Base-by-base conservation (phyloP, 1,140 invertebrate genomes). In the Musca domestica region DNA sequence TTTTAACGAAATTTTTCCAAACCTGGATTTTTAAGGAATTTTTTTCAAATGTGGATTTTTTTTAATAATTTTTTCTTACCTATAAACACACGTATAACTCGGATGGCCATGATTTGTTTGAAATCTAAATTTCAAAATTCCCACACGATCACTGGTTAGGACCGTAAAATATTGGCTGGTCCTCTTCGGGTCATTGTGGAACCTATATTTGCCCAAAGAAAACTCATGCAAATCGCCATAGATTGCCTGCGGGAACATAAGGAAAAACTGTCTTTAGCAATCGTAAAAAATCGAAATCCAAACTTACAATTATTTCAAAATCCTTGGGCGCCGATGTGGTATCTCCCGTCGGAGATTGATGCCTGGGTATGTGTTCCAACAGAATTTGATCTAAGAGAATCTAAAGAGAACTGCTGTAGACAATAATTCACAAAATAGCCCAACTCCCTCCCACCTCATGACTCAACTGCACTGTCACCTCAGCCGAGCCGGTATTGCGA, bases 301-400 rank as follows among this genome's bases (percentile, higher is more conserved):
- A 19, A 47, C 73, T 67, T 56, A 79, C 77, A 34, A 71, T 71
- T 14, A 77, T 74, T 10, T 75, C 65, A 27, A 80, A 80, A 2
- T 74, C 70, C 7, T 80, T 80, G 2, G 77, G 77, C 7, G 77
- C 77, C 67, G 72, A 79, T 17, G 69, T 63, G 0, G 67, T 71
- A 34, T 71, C 70, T 6, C 54, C 10, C 3, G 27, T 67, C 2
- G 77, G 77, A 0, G 74, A 74, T 70, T 71, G 69, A 15, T 74
- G 74, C 15, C 70, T 75, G 2, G 76, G 10, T 14, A 77, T 61
- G 46, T 80, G 77, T 4, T 69, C 72, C 12, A 79, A 14, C 15
- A 64, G 9, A 6, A 80, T 70, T 46, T 65, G 52, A 14, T 80
- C 72, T 15, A 80, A 70, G 4, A 67, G 22, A 27, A 80, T 76